A percentile compares a stretch with the other conserved stretches of the same genome.
Evolutionary conservation across 2,888 invertebrate genomes (phyloP).

Genomic region (Agrochola lychnidis): DNA sequence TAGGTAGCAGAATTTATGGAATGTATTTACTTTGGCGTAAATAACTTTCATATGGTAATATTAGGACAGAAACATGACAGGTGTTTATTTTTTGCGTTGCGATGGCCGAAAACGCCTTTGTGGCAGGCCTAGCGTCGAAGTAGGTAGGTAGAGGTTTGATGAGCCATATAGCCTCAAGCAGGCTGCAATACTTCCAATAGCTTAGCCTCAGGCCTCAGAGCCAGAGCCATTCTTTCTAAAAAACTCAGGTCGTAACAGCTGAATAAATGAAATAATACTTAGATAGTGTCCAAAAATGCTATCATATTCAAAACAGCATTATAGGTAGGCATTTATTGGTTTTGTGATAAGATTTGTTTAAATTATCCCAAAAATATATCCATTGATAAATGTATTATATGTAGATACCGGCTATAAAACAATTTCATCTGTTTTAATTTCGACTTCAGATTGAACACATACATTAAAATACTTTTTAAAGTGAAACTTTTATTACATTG

Average conservation of each 20-base stretch:
- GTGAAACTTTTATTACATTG: too few relatives aligned
- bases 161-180: not conserved
- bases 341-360: conserved; percentile 16
- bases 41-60: not conserved
- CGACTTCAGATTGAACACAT: not conserved
- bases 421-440: conserved; percentile 19
- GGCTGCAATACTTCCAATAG: not conserved
- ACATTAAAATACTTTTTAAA: not conserved
- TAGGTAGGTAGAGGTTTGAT: not conserved
- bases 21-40: conserved; percentile 12
- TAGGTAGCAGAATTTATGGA: not conserved
- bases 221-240: not conserved
- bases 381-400: not conserved
- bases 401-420: not conserved
- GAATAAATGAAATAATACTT: not conserved
- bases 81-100: not conserved
- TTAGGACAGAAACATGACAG: not conserved
- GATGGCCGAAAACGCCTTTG: not conserved
- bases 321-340: not conserved
- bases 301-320: not conserved
- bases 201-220: not conserved
- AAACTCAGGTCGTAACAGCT: not conserved
- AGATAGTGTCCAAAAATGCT: not conserved
- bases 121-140: too few relatives aligned
- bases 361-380: conserved; percentile 11